phyloP scores from a whole-genome alignment of 2,797 vertebrate genomes.

The Poecilia wingei region DNA sequence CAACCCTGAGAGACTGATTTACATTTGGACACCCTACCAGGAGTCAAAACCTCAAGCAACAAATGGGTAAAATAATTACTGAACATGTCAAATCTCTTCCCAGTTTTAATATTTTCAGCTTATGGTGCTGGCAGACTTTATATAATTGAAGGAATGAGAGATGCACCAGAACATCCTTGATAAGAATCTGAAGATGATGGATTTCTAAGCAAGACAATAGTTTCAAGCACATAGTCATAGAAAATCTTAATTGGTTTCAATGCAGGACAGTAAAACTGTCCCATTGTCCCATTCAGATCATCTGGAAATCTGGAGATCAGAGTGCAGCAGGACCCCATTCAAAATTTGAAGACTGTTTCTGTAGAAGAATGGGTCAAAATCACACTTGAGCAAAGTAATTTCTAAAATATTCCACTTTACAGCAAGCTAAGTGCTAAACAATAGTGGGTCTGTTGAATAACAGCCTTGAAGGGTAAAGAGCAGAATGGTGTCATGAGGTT shows the following conservation, averaged over 20 bases:
- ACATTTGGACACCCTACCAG: too few relatives aligned
- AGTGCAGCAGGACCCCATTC: background rate
- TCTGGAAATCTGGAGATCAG: background rate
- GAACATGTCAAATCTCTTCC: too few relatives aligned
- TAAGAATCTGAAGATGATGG: background rate
- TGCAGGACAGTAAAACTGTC: background rate
- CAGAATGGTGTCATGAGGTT: background rate
- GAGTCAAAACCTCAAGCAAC: too few relatives aligned
- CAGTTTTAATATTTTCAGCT: background rate
- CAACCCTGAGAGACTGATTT: too few relatives aligned
- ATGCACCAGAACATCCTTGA: background rate
- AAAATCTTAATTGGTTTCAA: background rate
- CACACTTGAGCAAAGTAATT: background rate
- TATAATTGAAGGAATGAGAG: background rate
- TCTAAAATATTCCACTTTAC: background rate
- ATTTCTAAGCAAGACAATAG: background rate
- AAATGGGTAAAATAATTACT: too few relatives aligned
- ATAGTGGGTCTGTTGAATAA: background rate
- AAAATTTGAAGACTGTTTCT: background rate
- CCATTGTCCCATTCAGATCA: background rate
- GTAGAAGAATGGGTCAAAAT: background rate
- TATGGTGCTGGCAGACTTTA: background rate
- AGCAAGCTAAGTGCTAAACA: background rate
- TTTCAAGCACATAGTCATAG: background rate
- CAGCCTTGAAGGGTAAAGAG: background rate